phyloP scores from a whole-genome alignment of 2,888 invertebrate genomes.

The Amphipyra berbera region DNA sequence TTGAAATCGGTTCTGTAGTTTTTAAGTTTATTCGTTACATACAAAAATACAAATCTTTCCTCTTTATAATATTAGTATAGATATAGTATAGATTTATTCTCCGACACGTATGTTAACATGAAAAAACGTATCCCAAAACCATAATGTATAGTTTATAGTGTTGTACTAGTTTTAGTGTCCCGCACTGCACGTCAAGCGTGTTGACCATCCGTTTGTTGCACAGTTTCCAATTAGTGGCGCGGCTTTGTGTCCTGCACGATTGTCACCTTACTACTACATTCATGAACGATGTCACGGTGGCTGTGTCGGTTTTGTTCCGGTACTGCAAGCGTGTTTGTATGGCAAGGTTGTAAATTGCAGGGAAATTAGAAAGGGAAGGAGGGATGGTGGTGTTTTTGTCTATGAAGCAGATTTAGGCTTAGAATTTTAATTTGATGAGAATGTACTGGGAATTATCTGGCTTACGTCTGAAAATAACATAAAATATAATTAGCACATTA shows the following conservation, averaged over 20 bases:
- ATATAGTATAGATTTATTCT: no score
- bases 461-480: no score
- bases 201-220: slow-evolving; percentile 72
- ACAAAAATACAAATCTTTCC: no score
- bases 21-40: no score
- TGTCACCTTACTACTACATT: slow-evolving; percentile 59
- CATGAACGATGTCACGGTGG: slow-evolving; percentile 32
- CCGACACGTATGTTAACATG: no score
- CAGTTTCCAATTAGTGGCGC: slow-evolving; percentile 80
- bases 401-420: no score
- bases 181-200: slow-evolving; percentile 61
- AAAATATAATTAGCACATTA: no score
- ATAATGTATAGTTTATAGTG: slow-evolving; percentile 6
- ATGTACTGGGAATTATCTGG: no score
- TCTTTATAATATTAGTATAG: no score
- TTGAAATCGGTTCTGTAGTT: no score
- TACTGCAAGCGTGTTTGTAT: not conserved
- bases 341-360: not conserved
- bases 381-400: not conserved
- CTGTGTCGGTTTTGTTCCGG: slow-evolving; percentile 25
- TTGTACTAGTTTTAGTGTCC: slow-evolving; percentile 37
- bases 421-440: no score
- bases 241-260: slow-evolving; percentile 70
- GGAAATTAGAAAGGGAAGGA: not conserved
- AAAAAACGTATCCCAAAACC: no score